Base-by-base conservation (phyloP, 2,113 vertebrate species). In the Gymnogyps californianus region DNA sequence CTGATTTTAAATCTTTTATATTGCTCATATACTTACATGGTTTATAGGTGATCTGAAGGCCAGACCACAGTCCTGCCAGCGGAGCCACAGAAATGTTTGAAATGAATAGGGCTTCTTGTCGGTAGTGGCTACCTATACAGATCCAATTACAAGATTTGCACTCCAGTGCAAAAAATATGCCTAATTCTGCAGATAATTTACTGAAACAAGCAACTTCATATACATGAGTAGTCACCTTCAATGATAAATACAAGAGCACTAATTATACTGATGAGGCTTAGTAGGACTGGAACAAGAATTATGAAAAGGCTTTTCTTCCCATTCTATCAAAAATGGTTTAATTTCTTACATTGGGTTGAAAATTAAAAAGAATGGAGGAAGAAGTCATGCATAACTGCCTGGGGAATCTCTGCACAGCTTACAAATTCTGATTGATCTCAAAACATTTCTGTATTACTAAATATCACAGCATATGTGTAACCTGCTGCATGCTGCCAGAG, bases 171-270 rank as follows among this genome's bases (percentile, higher is more conserved):
- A 76, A 80, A 79, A 38, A 10, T 12, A 24, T 4, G 2, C 49
- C 40, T 88, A 62, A 51, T 93, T 94, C 58, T 93, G 22, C 25
- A 86, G 40, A 12, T 54, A 61, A 69, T 82, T 90, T 90, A 72
- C 49, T 72, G n/a, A 76, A 93, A 86, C 21, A 72, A 94, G 47
- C 19, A 85, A 59, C 32, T 64, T 81, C 31, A 55, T 74, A 38
- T 34, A 71, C 7, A 5, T 32, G 40, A 89, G 32, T 38, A 71
- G 34, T 85, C 57, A 76, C 52, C 46, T 59, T 85, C 62, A 47
- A 76, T 76, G 84, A 51, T 69, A 64, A 54, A 79, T 79, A 47
- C 17, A 69, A 66, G 19, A 75, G 18, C 26, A 76, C 34, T 89
- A 79, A 71, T 75, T 70, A 46, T 55, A 46, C 36, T 59, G 42